Evolutionary conservation across 1,140 invertebrate genomes (phyloP).

Genomic region (Thrips palmi): DNA sequence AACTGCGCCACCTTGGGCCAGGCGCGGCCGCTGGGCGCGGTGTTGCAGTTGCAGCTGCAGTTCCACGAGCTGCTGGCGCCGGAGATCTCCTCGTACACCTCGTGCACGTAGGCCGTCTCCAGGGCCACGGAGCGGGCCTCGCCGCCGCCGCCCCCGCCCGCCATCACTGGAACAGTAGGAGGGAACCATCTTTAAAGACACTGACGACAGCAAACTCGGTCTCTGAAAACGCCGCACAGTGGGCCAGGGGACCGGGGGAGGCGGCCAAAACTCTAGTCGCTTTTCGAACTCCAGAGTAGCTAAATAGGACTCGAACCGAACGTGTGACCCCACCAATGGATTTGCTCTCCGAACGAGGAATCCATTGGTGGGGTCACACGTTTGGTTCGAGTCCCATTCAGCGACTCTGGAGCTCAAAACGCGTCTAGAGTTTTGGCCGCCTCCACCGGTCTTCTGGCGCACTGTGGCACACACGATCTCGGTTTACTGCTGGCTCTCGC

Average conservation of each 20-base stretch:
- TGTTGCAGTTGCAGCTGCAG: slow-evolving; percentile 19
- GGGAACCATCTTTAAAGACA: slow-evolving; percentile 9
- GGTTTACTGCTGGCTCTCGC: no score
- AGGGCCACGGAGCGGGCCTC: slow-evolving; percentile 60
- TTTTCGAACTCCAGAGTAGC: not conserved
- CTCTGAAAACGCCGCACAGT: not conserved
- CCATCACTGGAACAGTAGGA: slow-evolving; percentile 13
- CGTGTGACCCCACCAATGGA: not conserved
- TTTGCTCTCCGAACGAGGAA: not conserved
- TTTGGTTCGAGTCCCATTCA: no score
- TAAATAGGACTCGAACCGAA: not conserved
- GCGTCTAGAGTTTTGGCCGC: no score
- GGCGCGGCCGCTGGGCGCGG: slow-evolving; percentile 40
- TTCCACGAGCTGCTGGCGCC: slow-evolving; percentile 28
- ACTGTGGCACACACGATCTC: no score
- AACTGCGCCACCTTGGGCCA: slow-evolving; percentile 78
- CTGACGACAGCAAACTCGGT: not conserved
- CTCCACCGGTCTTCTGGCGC: no score
- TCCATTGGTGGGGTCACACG: no score
- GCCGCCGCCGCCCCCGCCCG: slow-evolving; percentile 31
- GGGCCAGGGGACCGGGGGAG: not conserved
- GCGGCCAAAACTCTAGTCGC: not conserved
- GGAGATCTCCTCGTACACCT: slow-evolving; percentile 80
- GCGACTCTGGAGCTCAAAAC: no score
- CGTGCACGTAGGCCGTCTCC: slow-evolving; percentile 86